Evolutionary conservation across 1,140 invertebrate genomes (phyloP), one percentile per base, ranked within the genome.

Genomic region (Dendrolimus kikuchii): DNA sequence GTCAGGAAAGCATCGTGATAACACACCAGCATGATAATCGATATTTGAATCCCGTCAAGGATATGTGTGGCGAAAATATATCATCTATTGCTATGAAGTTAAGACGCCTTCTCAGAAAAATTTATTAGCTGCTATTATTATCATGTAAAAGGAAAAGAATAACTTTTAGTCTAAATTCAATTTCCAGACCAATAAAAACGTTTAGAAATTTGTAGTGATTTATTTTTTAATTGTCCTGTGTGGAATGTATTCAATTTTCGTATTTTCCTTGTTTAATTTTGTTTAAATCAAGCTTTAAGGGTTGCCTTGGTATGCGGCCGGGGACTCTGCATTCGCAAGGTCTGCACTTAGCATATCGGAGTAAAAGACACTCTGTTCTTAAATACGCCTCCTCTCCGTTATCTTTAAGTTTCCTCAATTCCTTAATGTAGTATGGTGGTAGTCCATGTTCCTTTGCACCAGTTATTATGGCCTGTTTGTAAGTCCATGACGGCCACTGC

Each of bases 321-420:
- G 68, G 64, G 39, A 69, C 51, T 8, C 10, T 56, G 44, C 82
- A 83, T 10, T 52, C 44, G 52, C 82, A 86, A 6, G 73, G 69
- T 6, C 46, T 10, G 5, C 69, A 49, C 7, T 43, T 55, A n/a
- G 50, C 59, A 51, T 74, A 86, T n/a, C 68, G 59, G 10, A 49
- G 63, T 23, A 82, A 51, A n/a, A 82, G 57, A n/a, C 64, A 66
- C 5, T 45, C 57, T 45, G 69, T 69, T 53, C 64, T 67, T 42
- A 77, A 58, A 46, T 66, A 75, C 9, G 72, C 80, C 36, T 67
- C 66, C 57, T 81, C 76, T 5, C 72, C 72, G 45, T 84, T 86
- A 53, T 81, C 46, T 57, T 75, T 72, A 5, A 83, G 57, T 39
- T 62, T 65, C 44, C 68, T 73, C 41, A 86, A 68, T 43, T 49